Base-by-base conservation (phyloP, 1,140 invertebrate species). In the Doryteuthis pealeii region DNA sequence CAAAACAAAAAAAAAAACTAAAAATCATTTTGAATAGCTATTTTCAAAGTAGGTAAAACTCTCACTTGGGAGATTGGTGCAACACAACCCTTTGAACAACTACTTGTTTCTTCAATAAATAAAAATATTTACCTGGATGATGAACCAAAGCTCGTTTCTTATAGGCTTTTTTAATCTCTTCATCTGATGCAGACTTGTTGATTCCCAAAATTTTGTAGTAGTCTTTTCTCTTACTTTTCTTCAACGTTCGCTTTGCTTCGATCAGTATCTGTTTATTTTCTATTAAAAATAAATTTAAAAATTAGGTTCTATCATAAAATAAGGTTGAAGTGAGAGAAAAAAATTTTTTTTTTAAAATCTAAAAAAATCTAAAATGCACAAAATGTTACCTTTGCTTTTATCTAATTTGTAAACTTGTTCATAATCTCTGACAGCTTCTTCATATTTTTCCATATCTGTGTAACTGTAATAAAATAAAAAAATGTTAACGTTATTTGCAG, bases 181-280 rank as follows among this genome's bases (percentile, higher is more conserved):
- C 97, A 76, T 98, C 96, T 67, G 92, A 92, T 14, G 97, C 96
- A 81, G 91, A 91, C 90, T 94, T 96, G 35, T 90, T 79, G 71
- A 99, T 90, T 77, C 95, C 96, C 75, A 99, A 89, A 79, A 95
- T 96, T 89, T 95, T 96, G 89, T 99, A 99, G 87, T 97, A 99
- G 88, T 99, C 96, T 90, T 97, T 99, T 65, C 95, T 70, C 77
- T 87, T 87, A 74, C 86, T 87, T 73, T 87, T 87, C 77, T 88
- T 88, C 91, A 97, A 86, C 33, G 93, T 92, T 62, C 94, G 86
- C 89, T 97, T 97, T 0, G 96, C 96, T 76, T 96, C 93, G 82
- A 93, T 91, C 28, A 98, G 87, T 43, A 88, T 79, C 71, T 77
- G 77, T 76, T 87, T 86, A 74, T 88, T 82, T 81, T 88, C 87